A percentile compares a stretch with the other conserved stretches of the same genome.
These are phyloP conservation scores for Tupaia chinensis DNA, from an alignment of 2,113 vertebrate genomes.

Conservation along the genomic window DNA sequence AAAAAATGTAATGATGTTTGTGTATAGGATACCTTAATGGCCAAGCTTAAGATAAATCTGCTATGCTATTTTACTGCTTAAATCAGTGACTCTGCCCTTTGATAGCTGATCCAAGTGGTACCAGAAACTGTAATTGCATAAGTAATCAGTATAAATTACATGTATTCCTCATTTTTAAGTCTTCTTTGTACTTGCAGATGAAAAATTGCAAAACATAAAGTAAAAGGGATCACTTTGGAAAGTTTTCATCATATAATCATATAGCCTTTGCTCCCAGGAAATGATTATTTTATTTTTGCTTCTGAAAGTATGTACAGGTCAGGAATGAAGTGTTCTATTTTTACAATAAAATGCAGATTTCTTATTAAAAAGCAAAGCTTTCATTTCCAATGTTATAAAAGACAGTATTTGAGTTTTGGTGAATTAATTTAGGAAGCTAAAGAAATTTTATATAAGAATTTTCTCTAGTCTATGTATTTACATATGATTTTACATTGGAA, in stretches of 20 bases:
- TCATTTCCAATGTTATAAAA: conserved; percentile 65
- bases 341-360: conserved; percentile 68
- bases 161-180: background rate
- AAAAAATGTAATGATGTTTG: background rate
- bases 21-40: background rate
- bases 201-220: conserved; percentile 29
- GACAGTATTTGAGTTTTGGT: conserved; percentile 58
- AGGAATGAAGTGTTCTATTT: conserved; percentile 64
- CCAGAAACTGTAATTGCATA: background rate
- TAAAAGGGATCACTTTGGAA: conserved; percentile 13
- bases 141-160: background rate
- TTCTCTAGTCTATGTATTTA: conserved; percentile 61
- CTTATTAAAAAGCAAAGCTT: conserved; percentile 69
- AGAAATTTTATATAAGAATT: conserved; percentile 55
- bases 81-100: background rate
- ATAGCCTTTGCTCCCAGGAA: conserved; percentile 26
- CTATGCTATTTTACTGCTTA: background rate
- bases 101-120: background rate
- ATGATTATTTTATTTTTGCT: conserved; percentile 50
- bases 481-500: conserved; percentile 62
- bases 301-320: conserved; percentile 57
- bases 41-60: conserved; percentile 31
- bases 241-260: background rate
- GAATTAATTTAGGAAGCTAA: conserved; percentile 65
- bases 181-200: background rate